Percentiles rank a stretch among this genome's conserved stretches.
phyloP scores from a whole-genome alignment of 1,140 invertebrate species.

The Idris sp. region DNA sequence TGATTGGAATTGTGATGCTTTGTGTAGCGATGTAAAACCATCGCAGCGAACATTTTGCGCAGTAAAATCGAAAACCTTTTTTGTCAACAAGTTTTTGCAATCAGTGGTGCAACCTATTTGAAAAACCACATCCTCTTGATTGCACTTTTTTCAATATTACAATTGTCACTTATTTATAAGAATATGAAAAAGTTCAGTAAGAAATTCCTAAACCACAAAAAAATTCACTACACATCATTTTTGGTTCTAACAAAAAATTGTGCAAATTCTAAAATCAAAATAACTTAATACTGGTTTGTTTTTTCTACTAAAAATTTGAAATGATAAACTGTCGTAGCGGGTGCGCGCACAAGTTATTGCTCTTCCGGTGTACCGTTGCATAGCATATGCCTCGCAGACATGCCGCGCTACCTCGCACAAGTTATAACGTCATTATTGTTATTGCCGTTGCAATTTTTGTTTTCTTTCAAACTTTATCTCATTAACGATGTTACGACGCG shows the following conservation, averaged over 20 bases:
- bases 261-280: too few relatives aligned
- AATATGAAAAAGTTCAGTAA: too few relatives aligned
- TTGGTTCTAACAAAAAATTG: too few relatives aligned
- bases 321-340: not conserved
- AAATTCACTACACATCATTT: too few relatives aligned
- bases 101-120: slow-evolving; percentile 12
- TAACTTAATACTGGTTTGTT: too few relatives aligned
- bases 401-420: slow-evolving; percentile 13
- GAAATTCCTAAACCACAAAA: too few relatives aligned
- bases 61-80: slow-evolving; percentile 25
- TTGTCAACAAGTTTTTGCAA: slow-evolving; percentile 12
- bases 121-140: slow-evolving; percentile 20
- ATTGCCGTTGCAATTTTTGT: not conserved
- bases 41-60: slow-evolving; percentile 75
- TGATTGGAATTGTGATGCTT: slow-evolving; percentile 71
- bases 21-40: slow-evolving; percentile 74
- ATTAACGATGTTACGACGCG: slow-evolving; percentile 11
- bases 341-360: not conserved
- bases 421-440: slow-evolving; percentile 10
- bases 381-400: slow-evolving; percentile 9
- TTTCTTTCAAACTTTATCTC: slow-evolving; percentile 20
- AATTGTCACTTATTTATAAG: too few relatives aligned
- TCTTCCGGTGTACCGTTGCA: slow-evolving; percentile 26
- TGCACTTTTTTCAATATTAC: too few relatives aligned
- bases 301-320: too few relatives aligned